Evolutionary conservation across 2,888 invertebrate species (phyloP).

Genomic region (Tipula lateralis): DNA sequence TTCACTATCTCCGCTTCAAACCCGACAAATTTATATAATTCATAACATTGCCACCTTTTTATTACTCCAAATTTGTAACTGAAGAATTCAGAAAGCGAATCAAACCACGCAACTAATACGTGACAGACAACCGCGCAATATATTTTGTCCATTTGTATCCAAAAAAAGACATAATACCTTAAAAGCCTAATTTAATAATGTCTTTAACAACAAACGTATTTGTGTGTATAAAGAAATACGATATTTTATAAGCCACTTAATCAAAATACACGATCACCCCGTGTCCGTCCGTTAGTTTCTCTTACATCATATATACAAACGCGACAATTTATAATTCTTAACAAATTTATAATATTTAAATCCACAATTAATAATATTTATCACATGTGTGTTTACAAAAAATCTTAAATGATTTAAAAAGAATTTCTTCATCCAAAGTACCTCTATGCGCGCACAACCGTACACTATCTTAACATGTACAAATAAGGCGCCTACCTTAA

Average conservation of each 20-base stretch:
- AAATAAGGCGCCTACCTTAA: conserved; percentile 11
- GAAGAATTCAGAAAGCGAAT: not conserved
- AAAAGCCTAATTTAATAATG: conserved; percentile 11
- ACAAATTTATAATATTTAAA: not conserved
- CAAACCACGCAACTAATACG: not conserved
- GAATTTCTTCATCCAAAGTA: not conserved
- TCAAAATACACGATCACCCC: not conserved
- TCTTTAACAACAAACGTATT: not conserved
- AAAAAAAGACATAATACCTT: not conserved
- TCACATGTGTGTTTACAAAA: not conserved
- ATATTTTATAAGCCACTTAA: conserved; percentile 24
- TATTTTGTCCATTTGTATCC: not conserved
- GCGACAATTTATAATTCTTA: conserved; percentile 11
- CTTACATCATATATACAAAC: not conserved
- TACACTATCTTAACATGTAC: not conserved
- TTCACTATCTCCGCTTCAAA: no score
- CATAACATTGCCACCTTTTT: no score
- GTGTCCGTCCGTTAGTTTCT: not conserved
- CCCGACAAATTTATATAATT: no score
- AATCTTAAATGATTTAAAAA: not conserved
- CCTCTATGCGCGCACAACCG: not conserved
- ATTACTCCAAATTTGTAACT: no score
- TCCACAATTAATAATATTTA: not conserved
- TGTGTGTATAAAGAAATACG: not conserved
- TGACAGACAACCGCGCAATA: not conserved